Base-by-base conservation (phyloP, 30 jellyfish, hydroid and myxozoan species). In the Cassiopea xamachana region DNA sequence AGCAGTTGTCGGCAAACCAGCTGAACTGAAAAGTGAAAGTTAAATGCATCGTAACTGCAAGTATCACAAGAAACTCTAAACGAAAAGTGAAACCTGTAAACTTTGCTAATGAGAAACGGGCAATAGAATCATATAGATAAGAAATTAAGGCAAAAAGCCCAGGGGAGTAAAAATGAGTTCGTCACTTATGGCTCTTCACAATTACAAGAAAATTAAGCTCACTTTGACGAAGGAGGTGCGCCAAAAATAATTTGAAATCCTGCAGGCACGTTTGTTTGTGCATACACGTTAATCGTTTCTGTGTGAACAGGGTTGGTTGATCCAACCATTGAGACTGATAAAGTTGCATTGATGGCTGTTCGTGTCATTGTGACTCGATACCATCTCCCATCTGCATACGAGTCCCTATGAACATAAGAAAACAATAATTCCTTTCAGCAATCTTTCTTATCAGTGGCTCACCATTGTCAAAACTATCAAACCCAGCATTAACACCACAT, bases 351-450 rank as follows among this genome's bases (percentile, higher is more conserved):
- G 79, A 90, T 90, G 6, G 93, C 39, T 4, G 97, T 91, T n/a
- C 99, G 98, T 10, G 81, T 17, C 91, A 93, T 88, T n/a, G 46
- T 80, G 45, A 96, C 98, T 81, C 55, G 77, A 74, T 96, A 96
- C 99, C 99, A 96, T 19, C 84, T 86, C 9, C 99, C 99, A 84
- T 93, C 90, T 67, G 86, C 93, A 84, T 96, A 96, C 1, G 94
- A 80, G 60, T 84, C 81, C 73, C 99, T 96, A 73, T 45, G 43
- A 79, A 64, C 14, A 59, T 7, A 59, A 18, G 75, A 60, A 62
- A 71, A 64, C 39, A 27, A 27, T 27, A 27, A 27, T 27, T 27
- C 39, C 39, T 27, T 27, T 27, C 39, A 27, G 0, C 39, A 27
- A 27, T 27, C 39, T 27, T 27, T 27, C 39, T 27, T 27, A 0